Base-by-base conservation (phyloP, 1,140 invertebrate species). In the Zaprionus davidi region DNA sequence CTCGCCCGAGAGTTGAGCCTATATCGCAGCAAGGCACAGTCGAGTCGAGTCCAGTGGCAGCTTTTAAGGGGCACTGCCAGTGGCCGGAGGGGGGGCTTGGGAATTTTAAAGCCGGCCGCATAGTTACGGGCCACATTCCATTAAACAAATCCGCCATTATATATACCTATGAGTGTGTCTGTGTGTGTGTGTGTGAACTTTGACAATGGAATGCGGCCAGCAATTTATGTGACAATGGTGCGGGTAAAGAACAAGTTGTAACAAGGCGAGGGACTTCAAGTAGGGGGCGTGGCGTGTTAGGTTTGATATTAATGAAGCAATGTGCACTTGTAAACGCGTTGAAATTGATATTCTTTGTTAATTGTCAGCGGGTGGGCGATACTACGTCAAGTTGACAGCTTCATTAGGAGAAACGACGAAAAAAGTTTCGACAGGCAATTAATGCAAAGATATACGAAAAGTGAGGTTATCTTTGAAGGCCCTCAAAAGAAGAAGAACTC, bases 341-440 rank as follows among this genome's bases (percentile, higher is more conserved):
- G 20, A 51, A 22, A 51, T 51, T 51, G 46, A 51, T 51, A 51
- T 51, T 24, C 46, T 24, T 51, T 51, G 46, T 51, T 51, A 51
- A 51, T 51, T 51, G 20, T 51, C n/a, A n/a, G 41, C n/a, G 41
- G 5, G n/a, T 9, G 38, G 15, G 41, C 15, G 38, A 15, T 12
- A 7, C 34, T 12, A 36, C 34, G 34, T 36, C 38, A 58, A 15
- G 46, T 44, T 36, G 46, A 74, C 28, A 62, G 64, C 12, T 57
- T 57, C 53, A 67, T 67, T 57, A 44, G 20, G 7, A 9, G n/a
- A 11, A 38, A 26, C 15, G 26, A 15, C 53, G 36, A 20, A 58
- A 56, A 38, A 66, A 57, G 34, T 66, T 66, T 66, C 24, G 64
- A 66, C 53, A 66, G 64, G 38, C 36, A 66, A 66, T 66, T 66